Conservation (phyloP, 1,140 invertebrate genomes). For the Cotesia chilonis region DNA sequence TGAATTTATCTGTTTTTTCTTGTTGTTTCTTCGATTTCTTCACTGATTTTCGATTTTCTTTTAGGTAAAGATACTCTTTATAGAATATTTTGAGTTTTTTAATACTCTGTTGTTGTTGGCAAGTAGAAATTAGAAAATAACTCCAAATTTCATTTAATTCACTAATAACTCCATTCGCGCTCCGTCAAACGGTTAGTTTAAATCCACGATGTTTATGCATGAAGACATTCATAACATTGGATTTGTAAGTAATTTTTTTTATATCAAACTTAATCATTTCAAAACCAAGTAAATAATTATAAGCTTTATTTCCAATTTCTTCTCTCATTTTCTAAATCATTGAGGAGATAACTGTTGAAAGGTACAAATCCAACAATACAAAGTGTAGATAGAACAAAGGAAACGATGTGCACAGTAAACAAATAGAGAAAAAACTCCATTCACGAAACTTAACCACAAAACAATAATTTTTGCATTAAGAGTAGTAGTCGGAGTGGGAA, state of each 20-base stretch:
- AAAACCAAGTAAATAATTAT: conserved; percentile 7
- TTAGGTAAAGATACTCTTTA: not conserved
- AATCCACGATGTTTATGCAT: not conserved
- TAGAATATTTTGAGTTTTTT: not conserved
- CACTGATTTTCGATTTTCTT: conserved; percentile 9
- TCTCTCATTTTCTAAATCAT: not conserved
- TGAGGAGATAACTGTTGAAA: too few species aligned
- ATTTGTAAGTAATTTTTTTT: conserved; percentile 5
- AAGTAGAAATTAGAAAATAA: conserved; percentile 5
- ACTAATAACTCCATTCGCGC: not conserved
- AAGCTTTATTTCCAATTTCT: not conserved
- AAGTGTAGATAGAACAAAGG: too few species aligned
- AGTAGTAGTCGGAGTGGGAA: too few species aligned
- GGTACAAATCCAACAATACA: too few species aligned
- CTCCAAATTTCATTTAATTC: not conserved
- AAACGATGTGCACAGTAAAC: too few species aligned
- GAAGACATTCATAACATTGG: not conserved
- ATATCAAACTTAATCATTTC: not conserved
- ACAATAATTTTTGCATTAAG: too few species aligned
- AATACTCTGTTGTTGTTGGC: not conserved
- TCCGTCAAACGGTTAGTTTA: not conserved
- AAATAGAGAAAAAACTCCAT: too few species aligned
- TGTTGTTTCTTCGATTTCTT: not conserved
- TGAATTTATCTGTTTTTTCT: not conserved
- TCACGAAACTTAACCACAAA: too few species aligned